These are phyloP conservation scores for Ornithoptera priamus DNA, from an alignment of 2,888 invertebrate genomes.

Conservation along the genomic window DNA sequence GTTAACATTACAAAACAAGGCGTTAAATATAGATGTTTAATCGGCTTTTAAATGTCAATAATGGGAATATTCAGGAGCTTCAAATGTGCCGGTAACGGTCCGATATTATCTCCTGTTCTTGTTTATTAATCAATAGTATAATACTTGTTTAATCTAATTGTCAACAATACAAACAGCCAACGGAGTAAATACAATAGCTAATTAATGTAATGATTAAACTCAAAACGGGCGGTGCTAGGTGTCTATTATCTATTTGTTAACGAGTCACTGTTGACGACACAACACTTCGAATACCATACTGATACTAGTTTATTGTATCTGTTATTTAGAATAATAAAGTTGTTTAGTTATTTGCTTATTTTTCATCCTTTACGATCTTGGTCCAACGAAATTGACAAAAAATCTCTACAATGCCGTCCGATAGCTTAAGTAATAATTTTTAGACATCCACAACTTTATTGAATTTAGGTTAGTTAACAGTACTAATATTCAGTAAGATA, in stretches of 20 bases:
- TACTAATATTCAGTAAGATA: background rate
- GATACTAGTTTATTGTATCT: background rate
- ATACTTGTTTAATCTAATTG: constrained; percentile 69
- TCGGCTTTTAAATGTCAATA: constrained; percentile 33
- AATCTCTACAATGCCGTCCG: no score
- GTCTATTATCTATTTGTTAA: constrained; percentile 61
- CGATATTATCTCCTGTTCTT: constrained; percentile 36
- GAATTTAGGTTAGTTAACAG: no score
- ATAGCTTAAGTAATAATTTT: no score
- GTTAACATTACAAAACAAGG: constrained; percentile 6
- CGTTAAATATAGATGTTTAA: constrained; percentile 27
- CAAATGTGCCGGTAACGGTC: constrained; percentile 11
- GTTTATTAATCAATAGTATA: constrained; percentile 59
- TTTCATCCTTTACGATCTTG: no score
- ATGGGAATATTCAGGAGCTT: constrained; percentile 32
- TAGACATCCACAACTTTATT: no score
- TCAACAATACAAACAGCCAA: constrained; percentile 64
- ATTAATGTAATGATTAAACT: constrained; percentile 74
- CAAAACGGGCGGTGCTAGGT: constrained; percentile 65
- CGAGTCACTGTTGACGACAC: constrained; percentile 37
- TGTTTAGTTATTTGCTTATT: no score
- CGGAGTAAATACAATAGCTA: constrained; percentile 69
- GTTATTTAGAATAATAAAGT: background rate
- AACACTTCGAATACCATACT: background rate
- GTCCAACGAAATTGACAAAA: no score